Evolutionary conservation across 2,113 vertebrate genomes (phyloP), one percentile per base, ranked within the genome.

Genomic region (Myrmophylax atrothorax): DNA sequence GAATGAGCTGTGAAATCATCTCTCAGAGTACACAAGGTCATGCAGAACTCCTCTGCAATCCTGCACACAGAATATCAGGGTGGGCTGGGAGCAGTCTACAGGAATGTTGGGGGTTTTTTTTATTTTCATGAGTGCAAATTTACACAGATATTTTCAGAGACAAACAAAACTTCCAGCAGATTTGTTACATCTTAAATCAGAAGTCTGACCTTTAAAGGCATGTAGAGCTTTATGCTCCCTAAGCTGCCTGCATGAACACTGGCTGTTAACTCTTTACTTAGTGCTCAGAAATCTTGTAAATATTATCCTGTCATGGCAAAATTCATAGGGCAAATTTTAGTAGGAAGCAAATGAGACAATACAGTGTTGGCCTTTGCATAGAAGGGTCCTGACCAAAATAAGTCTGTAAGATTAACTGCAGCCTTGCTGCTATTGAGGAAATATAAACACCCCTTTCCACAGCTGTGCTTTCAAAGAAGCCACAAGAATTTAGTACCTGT

Each of bases 111-210:
- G 16, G 31, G 18, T 33, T 50, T 49, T 59, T 33, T 83, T 92
- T 50, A 46, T 83, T 94, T 82, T n/a, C 46, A 63, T n/a, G 42
- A 81, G 19, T 60, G n/a, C 37, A 77, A 81, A 69, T 74, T 92
- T 93, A 89, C 90, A 94, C 60, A 74, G 91, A 94, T 81, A 94
- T 64, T 93, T 95, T 88, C 89, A 89, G 91, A 93, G 38, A 78
- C 50, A 92, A 92, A 86, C 25, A 75, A 86, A 87, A 83, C 49
- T 83, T 80, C 19, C 76, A 84, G 73, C 46, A 92, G 26, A 78
- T 53, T 67, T 69, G 40, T 49, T 91, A 78, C 58, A 79, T 79
- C 77, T 63, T 58, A 94, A 72, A 94, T 72, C 84, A 87, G 35
- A 89, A 94, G 53, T 6, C 26, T 93, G 89, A 95, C 84, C 89